Evolutionary conservation across 2,113 vertebrate species (phyloP).

Genomic region (Leuciscus idus): DNA sequence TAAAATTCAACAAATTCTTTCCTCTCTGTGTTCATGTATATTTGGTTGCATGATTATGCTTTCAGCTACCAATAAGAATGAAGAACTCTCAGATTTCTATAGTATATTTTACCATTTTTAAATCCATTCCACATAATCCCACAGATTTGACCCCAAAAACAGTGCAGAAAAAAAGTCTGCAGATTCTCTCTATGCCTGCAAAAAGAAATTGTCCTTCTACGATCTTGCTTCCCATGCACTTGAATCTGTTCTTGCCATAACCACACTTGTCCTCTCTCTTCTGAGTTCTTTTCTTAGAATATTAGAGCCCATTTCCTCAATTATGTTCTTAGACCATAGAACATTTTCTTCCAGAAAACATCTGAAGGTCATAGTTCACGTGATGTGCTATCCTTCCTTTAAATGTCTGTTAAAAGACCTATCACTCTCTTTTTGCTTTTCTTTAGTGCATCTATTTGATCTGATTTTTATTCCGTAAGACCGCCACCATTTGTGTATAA

Average conservation of each 20-base stretch:
- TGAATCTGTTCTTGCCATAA: neutral
- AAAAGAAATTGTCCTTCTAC: neutral
- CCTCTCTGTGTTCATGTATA: neutral
- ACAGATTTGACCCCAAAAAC: neutral
- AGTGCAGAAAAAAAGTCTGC: neutral
- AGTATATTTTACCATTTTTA: neutral
- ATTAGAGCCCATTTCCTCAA: neutral
- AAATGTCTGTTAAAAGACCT: constrained; percentile 13
- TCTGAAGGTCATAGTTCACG: neutral
- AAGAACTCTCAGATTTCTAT: neutral
- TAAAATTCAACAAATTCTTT: neutral
- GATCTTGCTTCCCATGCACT: neutral
- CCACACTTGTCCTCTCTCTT: neutral
- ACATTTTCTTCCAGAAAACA: neutral
- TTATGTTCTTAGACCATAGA: neutral
- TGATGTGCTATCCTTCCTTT: constrained; percentile 10
- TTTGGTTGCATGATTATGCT: neutral
- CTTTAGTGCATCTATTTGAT: constrained; percentile 56
- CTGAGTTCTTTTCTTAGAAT: neutral
- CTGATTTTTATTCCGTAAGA: constrained; percentile 62
- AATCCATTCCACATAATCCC: neutral
- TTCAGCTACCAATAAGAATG: neutral
- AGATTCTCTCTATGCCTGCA: neutral
- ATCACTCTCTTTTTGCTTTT: constrained; percentile 23
- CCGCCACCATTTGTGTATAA: constrained; percentile 62